Percentiles rank a stretch among this genome's conserved stretches.
These are phyloP conservation scores for Metaphire vulgaris DNA, from an alignment of 1,140 invertebrate genomes.

Conservation along the genomic window DNA sequence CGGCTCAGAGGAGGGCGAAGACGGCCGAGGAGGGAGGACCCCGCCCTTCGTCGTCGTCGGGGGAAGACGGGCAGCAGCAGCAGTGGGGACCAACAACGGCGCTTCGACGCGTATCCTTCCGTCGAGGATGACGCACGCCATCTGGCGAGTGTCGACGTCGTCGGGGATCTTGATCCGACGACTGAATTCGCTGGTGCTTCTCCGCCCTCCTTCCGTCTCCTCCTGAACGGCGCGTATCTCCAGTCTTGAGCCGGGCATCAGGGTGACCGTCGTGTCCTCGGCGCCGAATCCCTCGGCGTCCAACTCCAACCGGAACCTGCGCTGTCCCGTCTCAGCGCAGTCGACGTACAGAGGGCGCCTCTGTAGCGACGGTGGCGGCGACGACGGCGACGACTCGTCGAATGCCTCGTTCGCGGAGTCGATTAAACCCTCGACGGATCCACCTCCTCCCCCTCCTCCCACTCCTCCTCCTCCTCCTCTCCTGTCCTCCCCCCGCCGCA, in stretches of 20 bases:
- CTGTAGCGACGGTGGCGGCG: no score
- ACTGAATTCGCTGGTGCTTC: constrained; percentile 25
- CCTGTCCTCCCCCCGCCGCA: neutral
- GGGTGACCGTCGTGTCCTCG: constrained; percentile 18
- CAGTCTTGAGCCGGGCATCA: constrained; percentile 5
- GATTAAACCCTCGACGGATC: neutral
- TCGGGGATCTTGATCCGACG: constrained; percentile 13
- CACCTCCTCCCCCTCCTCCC: neutral
- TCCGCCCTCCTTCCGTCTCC: constrained; percentile 11
- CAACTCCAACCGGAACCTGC: constrained; percentile 25
- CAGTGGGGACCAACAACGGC: neutral
- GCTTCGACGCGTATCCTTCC: constrained; percentile 19
- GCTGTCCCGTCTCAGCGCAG: constrained; percentile 10
- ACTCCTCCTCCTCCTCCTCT: neutral
- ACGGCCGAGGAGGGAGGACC: neutral
- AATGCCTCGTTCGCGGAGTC: neutral
- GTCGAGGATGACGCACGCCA: constrained; percentile 6
- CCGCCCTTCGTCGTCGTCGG: neutral
- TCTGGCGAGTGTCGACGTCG: constrained; percentile 13
- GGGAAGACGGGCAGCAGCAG: neutral
- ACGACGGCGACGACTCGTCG: no score
- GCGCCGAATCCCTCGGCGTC: constrained; percentile 19
- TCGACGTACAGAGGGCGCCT: constrained; percentile 14
- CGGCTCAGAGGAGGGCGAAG: neutral
- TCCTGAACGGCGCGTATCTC: constrained; percentile 20